Evolutionary conservation across 2,113 vertebrate species (phyloP).

Genomic region (Erythrocercus mccallii): DNA sequence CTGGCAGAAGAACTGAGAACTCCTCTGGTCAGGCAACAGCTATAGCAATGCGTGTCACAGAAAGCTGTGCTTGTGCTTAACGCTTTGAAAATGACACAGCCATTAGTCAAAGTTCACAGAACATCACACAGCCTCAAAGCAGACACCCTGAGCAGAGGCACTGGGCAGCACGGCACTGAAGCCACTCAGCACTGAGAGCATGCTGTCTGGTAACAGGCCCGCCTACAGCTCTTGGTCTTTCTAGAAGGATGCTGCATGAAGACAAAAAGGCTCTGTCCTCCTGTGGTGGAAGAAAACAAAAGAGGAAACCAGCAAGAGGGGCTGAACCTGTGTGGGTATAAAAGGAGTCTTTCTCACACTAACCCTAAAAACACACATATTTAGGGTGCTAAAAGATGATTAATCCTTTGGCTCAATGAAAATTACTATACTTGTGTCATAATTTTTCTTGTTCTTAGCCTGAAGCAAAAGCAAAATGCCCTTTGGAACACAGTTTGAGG

Average conservation of each 20-base stretch:
- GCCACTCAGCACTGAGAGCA: not conserved
- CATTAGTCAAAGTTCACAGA: not conserved
- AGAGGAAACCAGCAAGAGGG: not conserved
- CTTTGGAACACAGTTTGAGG: not conserved
- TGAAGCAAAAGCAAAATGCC: not conserved
- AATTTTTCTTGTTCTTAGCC: not conserved
- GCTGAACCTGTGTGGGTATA: not conserved
- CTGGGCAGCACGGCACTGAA: not conserved
- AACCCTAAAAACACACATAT: not conserved
- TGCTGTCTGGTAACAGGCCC: not conserved
- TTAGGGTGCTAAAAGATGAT: not conserved
- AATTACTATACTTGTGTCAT: not conserved
- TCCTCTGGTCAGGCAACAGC: not conserved
- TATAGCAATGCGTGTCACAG: not conserved
- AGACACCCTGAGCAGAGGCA: not conserved
- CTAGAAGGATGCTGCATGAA: not conserved
- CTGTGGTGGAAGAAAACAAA: not conserved
- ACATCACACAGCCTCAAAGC: accelerated
- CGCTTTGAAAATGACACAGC: not conserved
- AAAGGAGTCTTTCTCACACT: not conserved
- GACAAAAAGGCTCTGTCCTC: not conserved
- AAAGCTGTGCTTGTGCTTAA: not conserved
- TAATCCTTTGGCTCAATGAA: not conserved
- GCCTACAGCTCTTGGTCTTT: not conserved
- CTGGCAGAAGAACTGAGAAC: not conserved